Conservation (phyloP, 2,797 vertebrate genomes). For the Crenuchus spilurus region DNA sequence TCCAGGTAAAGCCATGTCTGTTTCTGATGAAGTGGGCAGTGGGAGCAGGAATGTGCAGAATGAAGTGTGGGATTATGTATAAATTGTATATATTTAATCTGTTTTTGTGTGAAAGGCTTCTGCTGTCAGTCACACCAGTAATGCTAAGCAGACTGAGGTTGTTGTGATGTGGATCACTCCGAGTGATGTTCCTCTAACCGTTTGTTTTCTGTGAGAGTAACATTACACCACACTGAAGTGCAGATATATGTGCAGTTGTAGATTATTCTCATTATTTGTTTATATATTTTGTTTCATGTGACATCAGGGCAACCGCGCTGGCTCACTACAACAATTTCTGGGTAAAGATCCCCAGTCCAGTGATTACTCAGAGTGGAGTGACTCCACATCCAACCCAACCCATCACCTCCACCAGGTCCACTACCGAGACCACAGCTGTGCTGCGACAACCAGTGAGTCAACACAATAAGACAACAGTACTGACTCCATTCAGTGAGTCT, state of each 20-base stretch:
- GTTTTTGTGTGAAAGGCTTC: slow-evolving; percentile 72
- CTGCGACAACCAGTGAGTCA: slow-evolving; percentile 75
- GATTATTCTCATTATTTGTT: neutral
- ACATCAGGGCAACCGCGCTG: slow-evolving; percentile 81
- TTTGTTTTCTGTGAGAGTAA: slow-evolving; percentile 84
- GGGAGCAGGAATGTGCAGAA: too few species aligned
- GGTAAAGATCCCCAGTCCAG: slow-evolving; percentile 81
- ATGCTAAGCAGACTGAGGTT: slow-evolving; percentile 73
- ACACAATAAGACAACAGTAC: too few species aligned
- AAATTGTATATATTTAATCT: too few species aligned
- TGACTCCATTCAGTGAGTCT: too few species aligned
- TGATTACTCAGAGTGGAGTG: slow-evolving; percentile 71
- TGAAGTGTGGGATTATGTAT: too few species aligned
- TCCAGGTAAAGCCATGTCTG: slow-evolving; percentile 67
- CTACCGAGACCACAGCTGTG: slow-evolving; percentile 46
- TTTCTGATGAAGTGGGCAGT: too few species aligned
- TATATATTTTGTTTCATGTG: neutral
- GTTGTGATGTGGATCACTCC: slow-evolving; percentile 79
- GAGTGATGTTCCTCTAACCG: slow-evolving; percentile 64
- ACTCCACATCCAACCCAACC: slow-evolving; percentile 49
- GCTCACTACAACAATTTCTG: slow-evolving; percentile 80
- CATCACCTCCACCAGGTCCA: slow-evolving; percentile 7
- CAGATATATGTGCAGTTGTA: too few species aligned
- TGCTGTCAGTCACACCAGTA: slow-evolving; percentile 83
- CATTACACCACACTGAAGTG: neutral